Base-by-base conservation (phyloP, 1,140 invertebrate genomes). In the Mylabris phalerata region DNA sequence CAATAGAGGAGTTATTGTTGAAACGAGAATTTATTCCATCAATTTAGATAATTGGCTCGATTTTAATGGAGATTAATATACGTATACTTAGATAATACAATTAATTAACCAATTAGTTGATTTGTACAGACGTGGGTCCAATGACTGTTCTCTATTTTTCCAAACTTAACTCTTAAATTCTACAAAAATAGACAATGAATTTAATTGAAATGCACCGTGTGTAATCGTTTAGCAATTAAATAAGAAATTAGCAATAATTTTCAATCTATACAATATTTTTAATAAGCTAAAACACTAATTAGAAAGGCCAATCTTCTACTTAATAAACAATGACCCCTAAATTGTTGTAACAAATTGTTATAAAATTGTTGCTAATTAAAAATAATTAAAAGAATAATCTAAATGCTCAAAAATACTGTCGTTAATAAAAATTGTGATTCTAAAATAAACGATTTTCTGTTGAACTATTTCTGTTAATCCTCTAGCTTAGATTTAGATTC, bases 111-210 rank as follows among this genome's bases (percentile, higher is more conserved):
- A 32, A 32, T 7, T 7, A 32, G 7, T 55, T 25, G 38, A 60
- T 52, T 39, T 60, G 52, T 60, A 60, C 52, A 60, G 59, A 56
- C 45, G 50, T 47, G 59, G 59, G 59, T 60, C 59, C 59, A 60
- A 60, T 48, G 55, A 55, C 59, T 60, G 51, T 54, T 59, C 57
- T 59, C 57, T 59, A 54, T 59, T 59, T 54, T 59, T 54, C 50
- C 13, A 44, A 52, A 32, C 4, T 32, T 5, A 5, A 32, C 7
- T 32, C 32, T 32, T 32, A 32, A 19, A 32, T 32, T 32, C 32
- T 32, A 32, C 32, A 32, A 32, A 19, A 19, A 32, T 32, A 7
- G 7, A 32, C 50, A 48, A 47, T 40, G 39, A 57, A 24, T 32
- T 38, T 40, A 50, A 46, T 49, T 50, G 9, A 41, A 59, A 49